These are phyloP conservation scores for Turdus rufiventris DNA, from an alignment of 2,113 vertebrate species.

Conservation along the genomic window DNA sequence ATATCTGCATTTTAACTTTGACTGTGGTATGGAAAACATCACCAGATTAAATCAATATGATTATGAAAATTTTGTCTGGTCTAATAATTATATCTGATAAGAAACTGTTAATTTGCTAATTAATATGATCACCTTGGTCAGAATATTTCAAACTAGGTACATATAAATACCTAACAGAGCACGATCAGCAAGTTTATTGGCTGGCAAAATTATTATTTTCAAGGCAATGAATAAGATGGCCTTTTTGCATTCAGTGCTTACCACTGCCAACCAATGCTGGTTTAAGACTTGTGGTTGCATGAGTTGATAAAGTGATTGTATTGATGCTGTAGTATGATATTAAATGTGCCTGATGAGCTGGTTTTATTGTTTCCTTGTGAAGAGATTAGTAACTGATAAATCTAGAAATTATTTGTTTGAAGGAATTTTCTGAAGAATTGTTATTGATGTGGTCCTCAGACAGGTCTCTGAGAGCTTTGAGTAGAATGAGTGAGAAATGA, in stretches of 20 bases:
- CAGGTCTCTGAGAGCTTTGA: neutral
- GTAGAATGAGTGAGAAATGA: neutral
- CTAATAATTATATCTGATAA: neutral
- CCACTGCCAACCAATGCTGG: neutral
- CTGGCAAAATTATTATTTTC: neutral
- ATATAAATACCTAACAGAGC: neutral
- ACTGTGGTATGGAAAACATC: neutral
- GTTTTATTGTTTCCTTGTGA: neutral
- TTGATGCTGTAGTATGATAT: neutral
- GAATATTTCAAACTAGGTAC: neutral
- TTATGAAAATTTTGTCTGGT: neutral
- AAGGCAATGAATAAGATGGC: constrained; percentile 5
- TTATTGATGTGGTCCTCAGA: neutral
- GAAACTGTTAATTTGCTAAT: neutral
- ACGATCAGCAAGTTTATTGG: neutral
- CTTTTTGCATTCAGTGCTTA: neutral
- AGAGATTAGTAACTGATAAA: neutral
- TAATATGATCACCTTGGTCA: rapidly evolving
- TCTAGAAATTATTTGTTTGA: neutral
- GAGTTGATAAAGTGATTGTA: neutral
- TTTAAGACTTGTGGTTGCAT: neutral
- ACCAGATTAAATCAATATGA: neutral
- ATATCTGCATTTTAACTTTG: neutral
- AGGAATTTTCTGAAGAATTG: neutral
- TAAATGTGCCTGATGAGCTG: neutral